These are phyloP conservation scores for Iphiclides podalirius DNA, from an alignment of 2,888 invertebrate genomes.

Conservation along the genomic window DNA sequence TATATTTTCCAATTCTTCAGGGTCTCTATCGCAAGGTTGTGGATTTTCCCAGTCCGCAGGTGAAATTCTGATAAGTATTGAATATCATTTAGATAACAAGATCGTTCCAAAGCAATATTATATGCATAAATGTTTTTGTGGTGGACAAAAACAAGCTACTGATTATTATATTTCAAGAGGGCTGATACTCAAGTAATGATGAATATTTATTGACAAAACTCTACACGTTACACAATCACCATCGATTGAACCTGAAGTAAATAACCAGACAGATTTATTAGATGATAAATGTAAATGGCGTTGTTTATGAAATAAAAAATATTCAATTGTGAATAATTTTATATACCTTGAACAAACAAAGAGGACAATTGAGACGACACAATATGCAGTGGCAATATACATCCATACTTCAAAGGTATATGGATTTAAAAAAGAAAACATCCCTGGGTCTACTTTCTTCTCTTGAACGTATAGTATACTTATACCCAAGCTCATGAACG, in stretches of 20 bases:
- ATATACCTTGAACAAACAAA: conserved; percentile 88
- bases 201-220: no score
- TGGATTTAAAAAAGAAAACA: conserved; percentile 93
- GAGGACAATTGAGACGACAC: conserved; percentile 89
- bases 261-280: no score
- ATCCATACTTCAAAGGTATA: conserved; percentile 92
- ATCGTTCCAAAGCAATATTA: background rate
- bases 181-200: no score
- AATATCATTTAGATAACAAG: background rate
- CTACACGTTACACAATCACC: no score
- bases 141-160: no score
- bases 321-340: no score
- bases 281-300: no score
- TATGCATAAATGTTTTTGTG: background rate
- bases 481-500: conserved; percentile 97
- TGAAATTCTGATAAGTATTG: conserved; percentile 81
- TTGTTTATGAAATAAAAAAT: no score
- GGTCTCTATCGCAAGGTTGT: conserved; percentile 91
- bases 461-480: conserved; percentile 93
- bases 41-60: conserved; percentile 97
- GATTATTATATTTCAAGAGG: no score
- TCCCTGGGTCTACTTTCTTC: conserved; percentile 85
- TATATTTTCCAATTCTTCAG: conserved; percentile 93
- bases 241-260: no score
- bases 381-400: conserved; percentile 91